Evolutionary conservation across 2,888 invertebrate genomes (phyloP), one percentile per base, ranked within the genome.

Genomic region (Cyclophora albipunctata): DNA sequence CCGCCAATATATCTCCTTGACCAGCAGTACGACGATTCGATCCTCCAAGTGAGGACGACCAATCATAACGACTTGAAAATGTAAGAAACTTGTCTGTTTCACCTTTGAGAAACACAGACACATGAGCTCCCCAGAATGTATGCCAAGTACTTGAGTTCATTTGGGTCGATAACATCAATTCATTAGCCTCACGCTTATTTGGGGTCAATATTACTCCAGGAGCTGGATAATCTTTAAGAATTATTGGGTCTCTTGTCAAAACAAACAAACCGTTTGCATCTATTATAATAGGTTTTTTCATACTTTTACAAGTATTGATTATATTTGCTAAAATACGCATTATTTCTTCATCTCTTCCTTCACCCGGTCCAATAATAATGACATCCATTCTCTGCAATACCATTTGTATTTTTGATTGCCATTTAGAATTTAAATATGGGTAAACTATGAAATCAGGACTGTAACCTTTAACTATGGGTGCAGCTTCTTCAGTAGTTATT

Each of bases 391-490:
- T 90, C 7, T 93, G 91, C 42, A 98, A 73, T 92, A 96, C 93
- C 0, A 92, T 90, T 57, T 90, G 90, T 55, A 97, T 92, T 72
- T 92, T 91, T 3, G 90, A 84, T 3, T 91, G 75, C 34, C 90
- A 75, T 67, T 95, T 64, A 91, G 88, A 48, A 64, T 94, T 95
- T 62, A 98, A 84, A 53, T 94, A 79, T 0, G 98, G 98, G 80
- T 98, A 95, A 0, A 99, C 98, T 64, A 99, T 99, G 33, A 99
- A 89, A 73, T 99, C 99, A 0, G 99, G 99, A 66, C 97, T 97
- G 77, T 97, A 99, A 0, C 94, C 91, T 82, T 99, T 99, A 56
- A 99, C 97, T 0, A 97, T 94, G 4, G 91, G 79, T 0, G 97
- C 95, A 2, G 99, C 98, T 53, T 92, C 93, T 58, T 91, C 91